These are phyloP conservation scores for Malthinus seriepunctatus DNA, from an alignment of 2,888 invertebrate species.

Conservation along the genomic window DNA sequence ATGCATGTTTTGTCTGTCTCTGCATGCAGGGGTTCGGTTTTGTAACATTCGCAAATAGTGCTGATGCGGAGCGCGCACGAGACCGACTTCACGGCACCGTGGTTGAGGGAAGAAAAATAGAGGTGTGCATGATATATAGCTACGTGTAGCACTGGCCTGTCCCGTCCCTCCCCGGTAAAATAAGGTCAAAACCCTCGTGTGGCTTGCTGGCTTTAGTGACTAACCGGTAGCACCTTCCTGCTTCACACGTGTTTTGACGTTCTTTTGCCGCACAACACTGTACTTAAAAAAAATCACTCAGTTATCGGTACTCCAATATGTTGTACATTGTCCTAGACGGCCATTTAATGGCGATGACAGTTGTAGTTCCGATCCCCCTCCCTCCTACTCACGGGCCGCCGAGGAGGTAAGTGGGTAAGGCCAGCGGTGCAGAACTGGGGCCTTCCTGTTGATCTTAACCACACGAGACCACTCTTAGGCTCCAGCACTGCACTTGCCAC, in stretches of 20 bases:
- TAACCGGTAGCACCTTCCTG: constrained; percentile 55
- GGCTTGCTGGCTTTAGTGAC: constrained; percentile 57
- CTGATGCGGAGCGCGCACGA: constrained; percentile 99
- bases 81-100: constrained; percentile 99
- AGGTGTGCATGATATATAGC: constrained; percentile 92
- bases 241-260: constrained; percentile 58
- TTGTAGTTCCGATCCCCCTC: constrained; percentile 55
- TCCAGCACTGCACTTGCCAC: constrained; percentile 40
- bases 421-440: constrained; percentile 63
- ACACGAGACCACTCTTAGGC: constrained; percentile 49
- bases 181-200: constrained; percentile 57
- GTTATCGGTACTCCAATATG: constrained; percentile 52
- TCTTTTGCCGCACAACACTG: constrained; percentile 55
- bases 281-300: constrained; percentile 30
- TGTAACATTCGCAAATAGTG: constrained; percentile 99
- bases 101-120: constrained; percentile 99
- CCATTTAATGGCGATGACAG: constrained; percentile 59
- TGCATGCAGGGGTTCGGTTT: constrained; percentile 99
- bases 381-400: constrained; percentile 57
- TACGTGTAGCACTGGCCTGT: constrained; percentile 66
- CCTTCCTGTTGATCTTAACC: constrained; percentile 56
- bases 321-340: constrained; percentile 65
- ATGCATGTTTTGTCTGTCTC: constrained; percentile 93
- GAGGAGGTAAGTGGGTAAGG: constrained; percentile 58
- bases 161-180: constrained; percentile 57